Percentiles rank a stretch among this genome's conserved stretches.
Conservation (phyloP, 1,140 invertebrate genomes). For the Bacillus rossius region DNA sequence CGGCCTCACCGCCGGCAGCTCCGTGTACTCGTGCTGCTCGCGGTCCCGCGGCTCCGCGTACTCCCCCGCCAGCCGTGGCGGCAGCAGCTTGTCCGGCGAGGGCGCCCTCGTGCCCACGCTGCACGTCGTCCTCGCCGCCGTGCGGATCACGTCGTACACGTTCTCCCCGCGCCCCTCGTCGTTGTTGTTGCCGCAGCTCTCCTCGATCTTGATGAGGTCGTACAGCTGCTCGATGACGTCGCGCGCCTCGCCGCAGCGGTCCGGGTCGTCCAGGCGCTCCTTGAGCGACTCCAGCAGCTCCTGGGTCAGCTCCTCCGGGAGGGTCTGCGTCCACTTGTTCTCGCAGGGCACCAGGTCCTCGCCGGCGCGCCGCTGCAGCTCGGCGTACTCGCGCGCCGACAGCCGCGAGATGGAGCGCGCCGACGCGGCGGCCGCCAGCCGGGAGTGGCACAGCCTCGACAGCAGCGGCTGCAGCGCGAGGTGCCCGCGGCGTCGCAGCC, state of each 20-base stretch:
- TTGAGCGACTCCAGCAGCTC: conserved; percentile 63
- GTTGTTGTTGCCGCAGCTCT: conserved; percentile 59
- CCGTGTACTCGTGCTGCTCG: conserved; percentile 46
- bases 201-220: conserved; percentile 68
- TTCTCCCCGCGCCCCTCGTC: conserved; percentile 29
- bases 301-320: conserved; percentile 67
- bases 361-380: conserved; percentile 37
- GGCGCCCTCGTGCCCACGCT: conserved; percentile 52
- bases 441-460: conserved; percentile 22
- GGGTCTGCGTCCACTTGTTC: conserved; percentile 63
- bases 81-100: conserved; percentile 53
- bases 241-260: conserved; percentile 63
- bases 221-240: conserved; percentile 75
- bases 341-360: conserved; percentile 39
- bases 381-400: conserved; percentile 58
- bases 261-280: conserved; percentile 62
- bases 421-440: conserved; percentile 38
- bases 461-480: conserved; percentile 17
- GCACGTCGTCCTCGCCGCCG: conserved; percentile 32
- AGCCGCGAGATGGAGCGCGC: conserved; percentile 54
- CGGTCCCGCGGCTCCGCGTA: conserved; percentile 49
- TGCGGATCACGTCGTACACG: conserved; percentile 27
- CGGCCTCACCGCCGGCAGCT: conserved; percentile 38
- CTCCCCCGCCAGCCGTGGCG: conserved; percentile 43
- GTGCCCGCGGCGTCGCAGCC: conserved; percentile 49